Percentiles rank a stretch among this genome's conserved stretches.
phyloP scores from a whole-genome alignment of 2,113 vertebrate genomes.

The Oncorhynchus nerka region DNA sequence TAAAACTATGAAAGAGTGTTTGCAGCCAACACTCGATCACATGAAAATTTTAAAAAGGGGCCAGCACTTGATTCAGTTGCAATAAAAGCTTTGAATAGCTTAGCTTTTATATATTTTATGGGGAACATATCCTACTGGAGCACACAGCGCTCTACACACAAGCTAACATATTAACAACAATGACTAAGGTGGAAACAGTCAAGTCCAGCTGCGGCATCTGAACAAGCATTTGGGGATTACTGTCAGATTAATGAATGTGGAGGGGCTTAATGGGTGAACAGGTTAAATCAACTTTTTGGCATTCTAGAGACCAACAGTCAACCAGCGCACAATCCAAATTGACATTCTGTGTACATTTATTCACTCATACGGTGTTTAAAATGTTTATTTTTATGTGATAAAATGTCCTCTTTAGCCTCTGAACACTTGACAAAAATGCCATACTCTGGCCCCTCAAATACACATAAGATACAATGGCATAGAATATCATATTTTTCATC shows the following conservation, averaged over 20 bases:
- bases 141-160: background rate
- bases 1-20: background rate
- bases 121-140: no score
- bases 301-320: constrained; percentile 20
- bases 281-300: constrained; percentile 51
- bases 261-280: constrained; percentile 39
- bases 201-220: constrained; percentile 62
- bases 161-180: constrained; percentile 39
- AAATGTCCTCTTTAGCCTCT: background rate
- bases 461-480: no score
- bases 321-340: background rate
- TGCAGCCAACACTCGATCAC: no score
- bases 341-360: no score
- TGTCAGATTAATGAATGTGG: constrained; percentile 62
- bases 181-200: constrained; percentile 18
- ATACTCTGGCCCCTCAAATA: no score
- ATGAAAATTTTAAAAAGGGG: no score
- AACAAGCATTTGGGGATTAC: constrained; percentile 66
- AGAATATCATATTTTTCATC: no score
- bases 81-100: no score
- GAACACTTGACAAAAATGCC: no score
- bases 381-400: background rate
- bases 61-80: no score
- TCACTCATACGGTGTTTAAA: no score
- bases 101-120: no score